Base-by-base conservation (phyloP, 2,797 vertebrate species). In the Danio albolineatus region DNA sequence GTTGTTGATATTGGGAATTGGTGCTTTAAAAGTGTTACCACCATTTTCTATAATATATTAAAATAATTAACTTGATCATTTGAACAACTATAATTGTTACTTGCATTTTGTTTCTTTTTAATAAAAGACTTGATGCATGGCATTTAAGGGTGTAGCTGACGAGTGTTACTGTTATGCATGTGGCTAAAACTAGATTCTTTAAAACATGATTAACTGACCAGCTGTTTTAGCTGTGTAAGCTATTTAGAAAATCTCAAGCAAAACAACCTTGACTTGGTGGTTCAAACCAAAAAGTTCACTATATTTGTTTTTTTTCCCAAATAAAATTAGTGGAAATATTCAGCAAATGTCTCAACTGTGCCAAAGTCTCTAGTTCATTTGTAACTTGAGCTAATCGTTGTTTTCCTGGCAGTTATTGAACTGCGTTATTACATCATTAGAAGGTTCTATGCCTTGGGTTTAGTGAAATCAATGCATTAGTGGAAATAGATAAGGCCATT, bases 361-460 rank as follows among this genome's bases (percentile, higher is more conserved):
- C 36, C 13, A 10, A 16, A 46, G 16, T 12, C 21, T 73, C 36
- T 5, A 2, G 54, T 57, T 5, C 4, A 17, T 67, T 67, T 49
- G 13, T 19, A 36, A n/a, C n/a, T 56, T 53, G 8, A 62, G 38
- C 51, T 44, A 48, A n/a, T 46, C 46, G 39, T 46, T 80, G 51
- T 9, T 74, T 74, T 70, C 14, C 19, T 62, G 39, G 38, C 73
- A 48, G 8, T 48, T 67, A 64, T 16, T n/a, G n/a, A 6, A 12
- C 6, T 62, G 21, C 57, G 64, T 76, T 75, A 62, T 48, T 76
- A 28, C 21, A 76, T 16, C 1, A 39, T 54, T 53, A 48, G 43
- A 64, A 8, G 8, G 14, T 43, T 49, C 8, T 57, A 46, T 36
- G 39, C 3, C 19, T 13, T 10, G 10, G 28, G 17, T 67, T 66